These are phyloP conservation scores for Macaca mulatta DNA, from an alignment of 2,113 vertebrate species.

Conservation along the genomic window DNA sequence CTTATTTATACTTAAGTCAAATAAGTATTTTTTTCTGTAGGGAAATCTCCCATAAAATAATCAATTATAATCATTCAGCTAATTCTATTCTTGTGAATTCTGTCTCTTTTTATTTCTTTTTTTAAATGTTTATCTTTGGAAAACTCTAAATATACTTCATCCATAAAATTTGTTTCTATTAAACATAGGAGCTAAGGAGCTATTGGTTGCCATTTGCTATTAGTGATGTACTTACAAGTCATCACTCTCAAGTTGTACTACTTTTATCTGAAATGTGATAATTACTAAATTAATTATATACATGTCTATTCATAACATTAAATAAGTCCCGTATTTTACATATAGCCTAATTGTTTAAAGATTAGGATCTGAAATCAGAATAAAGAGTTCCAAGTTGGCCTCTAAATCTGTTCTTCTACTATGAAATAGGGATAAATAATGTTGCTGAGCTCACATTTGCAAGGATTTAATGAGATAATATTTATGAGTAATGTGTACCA, in stretches of 20 bases:
- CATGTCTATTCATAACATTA: background rate
- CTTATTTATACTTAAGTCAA: background rate
- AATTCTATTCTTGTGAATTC: background rate
- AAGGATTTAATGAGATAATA: background rate
- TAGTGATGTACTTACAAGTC: background rate
- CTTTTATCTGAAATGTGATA: background rate
- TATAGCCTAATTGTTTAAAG: background rate
- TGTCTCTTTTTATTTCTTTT: background rate
- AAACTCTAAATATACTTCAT: background rate
- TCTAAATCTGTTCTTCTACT: background rate
- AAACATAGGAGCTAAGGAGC: background rate
- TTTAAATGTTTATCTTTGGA: background rate
- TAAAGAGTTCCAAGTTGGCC: background rate
- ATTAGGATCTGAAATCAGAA: background rate
- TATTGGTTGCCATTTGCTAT: background rate
- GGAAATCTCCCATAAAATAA: background rate
- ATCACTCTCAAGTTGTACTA: background rate
- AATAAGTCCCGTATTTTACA: background rate
- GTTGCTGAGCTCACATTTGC: background rate
- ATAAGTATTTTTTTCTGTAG: background rate
- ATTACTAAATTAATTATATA: background rate
- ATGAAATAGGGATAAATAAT: background rate
- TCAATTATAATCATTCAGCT: background rate
- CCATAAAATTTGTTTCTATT: background rate
- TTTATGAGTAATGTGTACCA: background rate